phyloP scores from a whole-genome alignment of 2,888 invertebrate species.

The Stenoptilia bipunctidactyla region DNA sequence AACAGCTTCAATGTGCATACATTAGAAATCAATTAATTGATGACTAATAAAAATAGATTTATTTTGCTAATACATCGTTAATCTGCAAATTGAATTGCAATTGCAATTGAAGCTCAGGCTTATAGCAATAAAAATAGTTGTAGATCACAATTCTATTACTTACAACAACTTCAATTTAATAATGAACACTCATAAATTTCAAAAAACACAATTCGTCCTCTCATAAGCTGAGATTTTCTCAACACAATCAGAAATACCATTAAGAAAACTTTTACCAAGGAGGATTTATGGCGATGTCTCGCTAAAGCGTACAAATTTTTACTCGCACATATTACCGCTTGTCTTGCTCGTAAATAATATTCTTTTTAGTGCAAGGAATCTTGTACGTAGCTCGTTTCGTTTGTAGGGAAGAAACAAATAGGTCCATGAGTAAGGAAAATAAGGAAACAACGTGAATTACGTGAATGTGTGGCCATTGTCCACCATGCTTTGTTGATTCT shows the following conservation, averaged over 20 bases:
- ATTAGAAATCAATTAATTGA: too few species aligned
- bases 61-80: too few species aligned
- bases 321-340: constrained; percentile 55
- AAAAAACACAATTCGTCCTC: not conserved
- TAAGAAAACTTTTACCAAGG: constrained; percentile 50
- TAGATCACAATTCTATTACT: too few species aligned
- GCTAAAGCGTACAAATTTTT: constrained; percentile 53
- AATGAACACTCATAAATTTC: not conserved
- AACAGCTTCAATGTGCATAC: too few species aligned
- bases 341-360: constrained; percentile 61
- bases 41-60: too few species aligned
- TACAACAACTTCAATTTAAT: not conserved
- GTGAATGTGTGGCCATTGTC: constrained; percentile 48
- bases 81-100: too few species aligned
- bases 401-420: constrained; percentile 49
- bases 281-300: constrained; percentile 54
- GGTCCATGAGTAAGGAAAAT: constrained; percentile 33
- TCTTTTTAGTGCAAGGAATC: constrained; percentile 47
- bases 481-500: constrained; percentile 38
- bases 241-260: constrained; percentile 41
- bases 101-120: too few species aligned
- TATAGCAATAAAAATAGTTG: too few species aligned
- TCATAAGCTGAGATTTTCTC: constrained; percentile 16
- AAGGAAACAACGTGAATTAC: constrained; percentile 33
- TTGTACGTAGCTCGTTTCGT: constrained; percentile 48